Base-by-base conservation (phyloP, 2,113 vertebrate genomes). In the Cavia porcellus region DNA sequence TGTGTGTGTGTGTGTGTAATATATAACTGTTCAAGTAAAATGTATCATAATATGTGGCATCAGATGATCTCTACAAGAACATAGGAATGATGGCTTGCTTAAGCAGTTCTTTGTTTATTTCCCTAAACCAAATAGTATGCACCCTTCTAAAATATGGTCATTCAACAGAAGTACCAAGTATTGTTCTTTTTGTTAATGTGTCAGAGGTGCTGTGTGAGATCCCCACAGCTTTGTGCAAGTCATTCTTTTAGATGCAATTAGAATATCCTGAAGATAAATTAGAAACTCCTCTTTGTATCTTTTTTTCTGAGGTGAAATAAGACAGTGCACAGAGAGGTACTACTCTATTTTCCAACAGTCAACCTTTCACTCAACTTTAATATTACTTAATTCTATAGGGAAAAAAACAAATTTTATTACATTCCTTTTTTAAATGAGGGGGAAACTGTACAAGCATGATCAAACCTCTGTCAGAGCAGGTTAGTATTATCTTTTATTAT, bases 401-500 rank as follows among this genome's bases (percentile, higher is more conserved):
- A 98, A 96, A 97, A 96, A 95, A 97, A 74, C 96, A 97, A 97
- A 97, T 98, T 98, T 98, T 98, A 98, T 98, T 98, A 98, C 98
- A 99, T 98, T 98, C 96, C 96, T 97, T 99, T 98, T 98, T 95
- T 97, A 98, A 98, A 98, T 47, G 55, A 57, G 87, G 92, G 5
- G 62, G 95, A 93, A 98, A 97, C 98, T 99, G 97, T 99, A 99
- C 98, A 98, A 98, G 97, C 98, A 98, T 98, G 97, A 98, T 98
- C 98, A 98, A 98, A 98, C 98, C 98, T 98, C 97, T 98, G 92
- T 98, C 79, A 98, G 97, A 98, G 97, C 96, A 98, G 98, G 96
- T 98, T 98, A 99, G 98, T 98, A 98, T 97, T 98, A 98, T 98
- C 98, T 98, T 98, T 99, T 98, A 98, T 98, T 98, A 98, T 98